phyloP scores from a whole-genome alignment of 1,140 invertebrate genomes.

The Atta texana region DNA sequence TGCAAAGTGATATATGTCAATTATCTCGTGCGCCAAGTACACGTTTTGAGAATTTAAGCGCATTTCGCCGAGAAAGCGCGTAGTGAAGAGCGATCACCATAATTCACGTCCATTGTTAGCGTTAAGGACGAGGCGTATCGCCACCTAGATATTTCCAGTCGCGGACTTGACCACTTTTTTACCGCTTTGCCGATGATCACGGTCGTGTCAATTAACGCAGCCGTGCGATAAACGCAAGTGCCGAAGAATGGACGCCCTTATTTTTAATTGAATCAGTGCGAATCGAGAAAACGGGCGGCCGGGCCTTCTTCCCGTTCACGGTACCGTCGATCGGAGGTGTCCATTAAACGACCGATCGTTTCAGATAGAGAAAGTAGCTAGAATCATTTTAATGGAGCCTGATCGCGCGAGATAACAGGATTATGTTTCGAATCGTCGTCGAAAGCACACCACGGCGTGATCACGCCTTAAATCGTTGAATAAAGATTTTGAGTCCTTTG shows the following conservation, averaged over 20 bases:
- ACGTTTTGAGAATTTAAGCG: constrained; percentile 60
- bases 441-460: constrained; percentile 48
- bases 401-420: constrained; percentile 74
- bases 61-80: constrained; percentile 35
- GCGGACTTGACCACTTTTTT: constrained; percentile 55
- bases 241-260: constrained; percentile 68
- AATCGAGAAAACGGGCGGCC: constrained; percentile 67
- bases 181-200: constrained; percentile 65
- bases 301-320: not conserved
- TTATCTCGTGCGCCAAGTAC: constrained; percentile 34
- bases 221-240: constrained; percentile 61
- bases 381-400: constrained; percentile 72
- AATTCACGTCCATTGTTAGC: constrained; percentile 63
- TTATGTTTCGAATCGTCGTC: constrained; percentile 69
- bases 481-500: constrained; percentile 34
- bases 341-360: constrained; percentile 75
- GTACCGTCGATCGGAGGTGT: constrained; percentile 57
- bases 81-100: constrained; percentile 49
- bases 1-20: constrained; percentile 34
- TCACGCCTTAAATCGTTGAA: constrained; percentile 54
- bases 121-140: constrained; percentile 53
- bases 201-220: constrained; percentile 74
- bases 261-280: constrained; percentile 75
- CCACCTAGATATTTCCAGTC: constrained; percentile 36
- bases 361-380: constrained; percentile 75